Percentiles rank a stretch among this genome's conserved stretches.
These are phyloP conservation scores for Gadus macrocephalus DNA, from an alignment of 2,113 vertebrate genomes.

Conservation along the genomic window DNA sequence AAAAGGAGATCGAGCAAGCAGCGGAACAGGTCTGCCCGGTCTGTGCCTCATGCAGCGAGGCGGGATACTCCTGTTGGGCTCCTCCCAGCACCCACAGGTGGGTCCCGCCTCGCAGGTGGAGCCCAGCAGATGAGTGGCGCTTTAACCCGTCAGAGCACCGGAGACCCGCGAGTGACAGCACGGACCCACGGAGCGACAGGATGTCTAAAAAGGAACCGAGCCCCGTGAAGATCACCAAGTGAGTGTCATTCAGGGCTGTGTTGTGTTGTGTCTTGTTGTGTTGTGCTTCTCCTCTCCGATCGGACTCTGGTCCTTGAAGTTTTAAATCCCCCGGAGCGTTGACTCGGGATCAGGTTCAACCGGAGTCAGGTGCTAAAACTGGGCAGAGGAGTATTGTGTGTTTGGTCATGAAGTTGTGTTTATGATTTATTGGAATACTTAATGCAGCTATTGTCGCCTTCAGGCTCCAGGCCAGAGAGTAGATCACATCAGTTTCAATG, in stretches of 20 bases:
- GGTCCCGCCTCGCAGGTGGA: slow-evolving; percentile 32
- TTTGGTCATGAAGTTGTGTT: background rate
- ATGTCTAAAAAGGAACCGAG: slow-evolving; percentile 63
- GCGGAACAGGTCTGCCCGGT: slow-evolving; percentile 71
- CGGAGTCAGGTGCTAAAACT: slow-evolving; percentile 8
- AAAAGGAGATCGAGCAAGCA: too few relatives aligned
- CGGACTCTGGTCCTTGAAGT: background rate
- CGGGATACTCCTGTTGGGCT: slow-evolving; percentile 60
- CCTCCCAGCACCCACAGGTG: slow-evolving; percentile 10
- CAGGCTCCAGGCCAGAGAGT: too few relatives aligned
- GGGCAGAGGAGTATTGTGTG: background rate
- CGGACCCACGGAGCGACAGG: background rate
- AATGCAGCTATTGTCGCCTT: too few relatives aligned
- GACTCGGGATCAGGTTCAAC: slow-evolving; percentile 8
- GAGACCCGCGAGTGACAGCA: too few relatives aligned
- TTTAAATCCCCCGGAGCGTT: too few relatives aligned
- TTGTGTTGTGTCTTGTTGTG: slow-evolving; percentile 12
- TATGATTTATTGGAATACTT: background rate
- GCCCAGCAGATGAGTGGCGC: slow-evolving; percentile 39
- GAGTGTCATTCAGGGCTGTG: slow-evolving; percentile 36
- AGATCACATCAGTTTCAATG: too few relatives aligned
- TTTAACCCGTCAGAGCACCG: background rate
- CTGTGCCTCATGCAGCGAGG: slow-evolving; percentile 31
- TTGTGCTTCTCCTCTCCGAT: slow-evolving; percentile 1
- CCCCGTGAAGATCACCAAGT: slow-evolving; percentile 62